Base-by-base conservation (phyloP, 2,113 vertebrate species). In the Hemibagrus wyckioides region DNA sequence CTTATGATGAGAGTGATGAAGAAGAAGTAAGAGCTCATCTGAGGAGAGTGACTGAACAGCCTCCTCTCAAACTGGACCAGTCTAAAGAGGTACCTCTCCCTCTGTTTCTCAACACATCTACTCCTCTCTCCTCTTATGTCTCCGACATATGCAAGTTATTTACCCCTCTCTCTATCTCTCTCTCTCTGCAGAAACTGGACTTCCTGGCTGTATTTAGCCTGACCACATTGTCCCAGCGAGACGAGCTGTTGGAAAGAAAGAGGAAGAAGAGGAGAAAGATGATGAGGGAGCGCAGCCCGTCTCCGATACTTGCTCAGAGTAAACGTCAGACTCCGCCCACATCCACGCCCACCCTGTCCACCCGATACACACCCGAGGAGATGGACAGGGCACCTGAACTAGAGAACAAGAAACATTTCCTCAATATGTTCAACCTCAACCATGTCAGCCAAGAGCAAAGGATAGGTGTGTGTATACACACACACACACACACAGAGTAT, bases 11-110 rank as follows among this genome's bases (percentile, higher is more conserved):
- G 93, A 99, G 98, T 0, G 98, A 99, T 0, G 98, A 99, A 90
- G 98, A 99, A 89, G 98, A 99, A 90, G 97, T 99, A 87, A 94
- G 96, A 90, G 97, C 97, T 33, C 98, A 99, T 94, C 97, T 99
- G 86, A 96, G 96, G 73, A 97, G 97, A 11, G 98, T 99, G 69
- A 94, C 96, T 0, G 97, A 98, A 92, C 98, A 99, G 93, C 97
- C 97, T 1, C 97, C 98, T 0, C 96, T 99, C 90, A 99, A 99
- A 91, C 94, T 99, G 91, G 97, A 99, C 85, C 96, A 97, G 0
- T 98, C 97, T 85, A 95, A 96, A 0, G 97, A 99, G 97, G 98
- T 99, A 96, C 57, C 1, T 39, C 21, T 44, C 14, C 23, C 15
- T 85, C 50, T 14, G 6, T 39, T 14, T 79, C 56, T 25, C 11